Evolutionary conservation across 2,888 invertebrate genomes (phyloP), one percentile per base, ranked within the genome.

Genomic region (Nephrotoma guestfalica): DNA sequence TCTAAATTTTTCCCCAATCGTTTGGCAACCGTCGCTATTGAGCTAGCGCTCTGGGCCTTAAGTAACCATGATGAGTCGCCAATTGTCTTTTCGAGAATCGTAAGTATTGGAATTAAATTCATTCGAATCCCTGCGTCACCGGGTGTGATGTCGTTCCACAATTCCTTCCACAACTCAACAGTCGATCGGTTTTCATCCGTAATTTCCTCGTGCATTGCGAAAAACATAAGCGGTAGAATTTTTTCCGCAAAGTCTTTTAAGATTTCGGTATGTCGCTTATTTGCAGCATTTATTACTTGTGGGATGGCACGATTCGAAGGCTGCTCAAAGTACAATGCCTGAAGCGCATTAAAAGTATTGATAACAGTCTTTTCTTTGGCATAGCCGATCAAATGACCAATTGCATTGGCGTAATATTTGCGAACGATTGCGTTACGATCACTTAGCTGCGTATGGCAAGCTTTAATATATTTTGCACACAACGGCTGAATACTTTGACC

Each of bases 141-240:
- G n/a, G 97, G 96, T 88, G 96, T 95, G 45, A 96, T 94, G 89
- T 98, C 98, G 85, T 94, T 94, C 98, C 98, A 98, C 71, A 97
- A 93, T 90, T 98, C 97, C 88, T 95, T 96, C 95, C 96, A 98
- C 88, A 95, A 92, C 89, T 96, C 95, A 87, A 95, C 93, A 11
- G 94, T 94, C 11, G 89, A 89, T 88, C 92, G 92, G 87, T 93
- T 93, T 88, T 93, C 93, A 40, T 94, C 94, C 15, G 93, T 94
- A 89, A 95, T 94, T 89, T 95, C 94, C 18, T 94, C 96, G 89
- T 98, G 98, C 96, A 97, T 98, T 11, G 97, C 98, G 88, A 97
- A 94, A 91, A 97, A 98, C 40, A 96, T 95, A 87, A 97, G 92
- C 0, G 98, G 97, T 88, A 98, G 93, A 9, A 97, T 93, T 41